Evolutionary conservation across 2,113 vertebrate species (phyloP), one percentile per base, ranked within the genome.

Genomic region (Xerus inauris): DNA sequence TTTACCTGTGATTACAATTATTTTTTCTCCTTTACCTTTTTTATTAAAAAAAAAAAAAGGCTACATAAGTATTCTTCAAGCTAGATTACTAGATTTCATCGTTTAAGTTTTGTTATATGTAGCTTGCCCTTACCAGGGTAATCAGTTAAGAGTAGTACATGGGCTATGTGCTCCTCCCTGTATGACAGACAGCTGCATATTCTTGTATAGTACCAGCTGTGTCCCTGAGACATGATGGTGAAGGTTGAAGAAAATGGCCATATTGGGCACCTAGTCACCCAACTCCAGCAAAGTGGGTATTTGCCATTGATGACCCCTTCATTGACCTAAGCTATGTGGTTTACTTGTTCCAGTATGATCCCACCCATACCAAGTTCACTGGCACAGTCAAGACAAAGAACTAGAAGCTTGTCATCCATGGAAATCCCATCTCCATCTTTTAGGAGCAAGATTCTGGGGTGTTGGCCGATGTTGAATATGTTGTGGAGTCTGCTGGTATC

Each of bases 31-130:
- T 79, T 77, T 72, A 81, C 72, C 13, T 40, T 79, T 57, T 62
- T 28, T 28, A 11, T 49, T 35, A 76, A 51, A 30, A 94, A 83
- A 32, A 20, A 38, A 28, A 64, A 85, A 91, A 54, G 14, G 8
- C 16, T 24, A 28, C 5, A 45, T 86, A 80, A 57, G 10, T 90
- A 73, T 67, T 92, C 38, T 93, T 95, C 76, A 71, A 89, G 35
- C 32, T 87, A 69, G 47, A 40, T 84, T 62, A 30, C 32, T 87
- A 69, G 47, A 40, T 84, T 67, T 89, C 35, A 84, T 73, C 32
- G 30, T 80, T 51, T 84, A 85, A 77, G 57, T 90, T 79, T 96
- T 94, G n/a, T 93, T 64, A 76, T 22, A 11, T 97, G 64, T 59
- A 87, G 30, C 6, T 49, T 95, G 8, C 26, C 3, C n/a, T 90